These are phyloP conservation scores for Sesamia inferens DNA, from an alignment of 2,888 invertebrate genomes.

Conservation along the genomic window DNA sequence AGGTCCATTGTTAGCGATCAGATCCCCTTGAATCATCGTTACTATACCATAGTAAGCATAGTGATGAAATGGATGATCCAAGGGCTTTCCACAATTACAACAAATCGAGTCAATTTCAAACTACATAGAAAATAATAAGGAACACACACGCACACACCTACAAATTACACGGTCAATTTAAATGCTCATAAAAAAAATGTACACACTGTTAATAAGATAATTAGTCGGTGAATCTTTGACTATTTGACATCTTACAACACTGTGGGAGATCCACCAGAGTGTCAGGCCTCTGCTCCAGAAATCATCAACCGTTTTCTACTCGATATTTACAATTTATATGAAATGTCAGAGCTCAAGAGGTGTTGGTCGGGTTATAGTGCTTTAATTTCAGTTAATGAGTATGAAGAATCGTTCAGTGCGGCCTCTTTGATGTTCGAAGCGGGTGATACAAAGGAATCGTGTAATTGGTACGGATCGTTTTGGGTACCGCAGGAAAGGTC, in stretches of 20 bases:
- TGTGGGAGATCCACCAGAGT: constrained; percentile 65
- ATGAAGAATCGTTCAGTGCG: constrained; percentile 88
- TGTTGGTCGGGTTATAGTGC: constrained; percentile 70
- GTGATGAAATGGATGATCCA: not conserved
- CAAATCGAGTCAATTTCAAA: not conserved
- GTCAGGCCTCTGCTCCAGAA: constrained; percentile 68
- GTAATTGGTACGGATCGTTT: constrained; percentile 77
- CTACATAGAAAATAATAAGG: constrained; percentile 18
- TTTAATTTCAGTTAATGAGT: constrained; percentile 83
- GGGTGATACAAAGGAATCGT: constrained; percentile 78
- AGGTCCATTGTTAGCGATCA: too few species aligned
- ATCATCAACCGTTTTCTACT: not conserved
- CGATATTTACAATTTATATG: not conserved
- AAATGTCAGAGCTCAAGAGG: constrained; percentile 63
- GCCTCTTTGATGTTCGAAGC: constrained; percentile 81
- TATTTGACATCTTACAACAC: constrained; percentile 79
- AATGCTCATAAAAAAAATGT: constrained; percentile 58
- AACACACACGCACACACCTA: constrained; percentile 54
- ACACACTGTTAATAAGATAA: constrained; percentile 80
- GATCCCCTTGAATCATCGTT: too few species aligned
- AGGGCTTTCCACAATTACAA: constrained; percentile 7
- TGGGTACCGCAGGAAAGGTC: constrained; percentile 64
- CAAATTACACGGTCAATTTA: constrained; percentile 52
- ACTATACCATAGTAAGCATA: too few species aligned
- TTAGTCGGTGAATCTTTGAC: constrained; percentile 84